Evolutionary conservation across 2,797 vertebrate species (phyloP), one percentile per base, ranked within the genome.

Genomic region (Heliangelus exortis): DNA sequence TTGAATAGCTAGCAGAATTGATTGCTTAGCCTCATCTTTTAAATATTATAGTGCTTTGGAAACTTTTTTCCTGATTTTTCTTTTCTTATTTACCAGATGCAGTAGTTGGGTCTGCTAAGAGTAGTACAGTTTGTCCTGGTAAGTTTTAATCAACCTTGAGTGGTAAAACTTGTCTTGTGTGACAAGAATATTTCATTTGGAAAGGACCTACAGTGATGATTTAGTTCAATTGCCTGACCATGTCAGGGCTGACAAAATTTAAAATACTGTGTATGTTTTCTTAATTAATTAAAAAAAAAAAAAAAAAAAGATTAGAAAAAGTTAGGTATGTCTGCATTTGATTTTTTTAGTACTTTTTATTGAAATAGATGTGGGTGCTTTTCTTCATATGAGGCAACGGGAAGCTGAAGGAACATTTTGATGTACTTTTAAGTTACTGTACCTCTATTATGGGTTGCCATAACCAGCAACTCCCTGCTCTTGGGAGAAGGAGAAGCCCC

Each of bases 101-200:
- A 72, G 97, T 98, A 89, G 98, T 99, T 96, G 98, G 97, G 92
- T 98, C 98, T 68, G 94, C 98, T 25, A 99, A 98, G 97, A 98
- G 98, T 96, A 99, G 98, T 92, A 98, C 98, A 4, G 98, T 99
- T 97, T 99, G 99, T 98, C 99, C 99, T 93, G 99, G 99, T 99
- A 97, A 96, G 97, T 97, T 41, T 59, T 54, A 75, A 58, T 69
- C 54, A 29, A 54, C 18, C 25, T 61, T 43, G 33, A 93, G 65
- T 75, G 93, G 93, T 68, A 75, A 41, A 95, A 76, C 12, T 69
- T 73, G 8, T 12, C 14, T 50, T 61, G 11, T 41, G 2, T 55
- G n/a, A 57, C 14, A 8, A 33, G 55, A 57, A 15, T 57, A 57
- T 33, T 57, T 57, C 55, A 33, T 12, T 33, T 22, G 55, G n/a